phyloP scores from a whole-genome alignment of 2,797 vertebrate species.

The Lates japonicus region DNA sequence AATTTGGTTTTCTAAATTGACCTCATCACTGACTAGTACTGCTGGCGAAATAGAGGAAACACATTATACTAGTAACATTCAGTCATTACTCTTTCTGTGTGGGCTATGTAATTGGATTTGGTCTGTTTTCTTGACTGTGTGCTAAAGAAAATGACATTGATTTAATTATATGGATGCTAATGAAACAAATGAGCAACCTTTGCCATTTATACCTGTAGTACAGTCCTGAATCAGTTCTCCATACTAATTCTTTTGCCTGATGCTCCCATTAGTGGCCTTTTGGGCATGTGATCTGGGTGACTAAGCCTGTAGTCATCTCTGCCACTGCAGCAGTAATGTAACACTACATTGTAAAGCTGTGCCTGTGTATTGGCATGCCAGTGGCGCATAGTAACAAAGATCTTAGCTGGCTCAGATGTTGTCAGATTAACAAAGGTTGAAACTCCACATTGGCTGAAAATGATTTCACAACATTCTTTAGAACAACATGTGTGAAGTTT shows the following conservation, averaged over 20 bases:
- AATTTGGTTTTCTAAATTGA: constrained; percentile 4
- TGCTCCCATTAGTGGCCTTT: constrained; percentile 13
- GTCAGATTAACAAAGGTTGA: constrained; percentile 1
- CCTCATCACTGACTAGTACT: background rate
- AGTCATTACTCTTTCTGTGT: background rate
- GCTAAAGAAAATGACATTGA: background rate
- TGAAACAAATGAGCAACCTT: background rate
- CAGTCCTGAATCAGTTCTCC: background rate
- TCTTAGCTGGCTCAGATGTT: background rate
- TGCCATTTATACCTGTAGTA: background rate
- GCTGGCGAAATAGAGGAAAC: too few relatives aligned
- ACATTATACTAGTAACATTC: background rate
- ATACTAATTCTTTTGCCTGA: constrained; percentile 7
- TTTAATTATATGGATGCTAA: background rate
- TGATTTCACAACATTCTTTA: background rate
- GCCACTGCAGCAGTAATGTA: constrained; percentile 25
- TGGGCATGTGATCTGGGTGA: constrained; percentile 25
- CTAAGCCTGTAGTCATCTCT: constrained; percentile 39
- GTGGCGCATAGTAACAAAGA: background rate
- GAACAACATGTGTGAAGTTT: background rate
- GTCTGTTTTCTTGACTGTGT: too few relatives aligned
- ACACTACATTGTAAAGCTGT: constrained; percentile 11
- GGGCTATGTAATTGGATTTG: too few relatives aligned
- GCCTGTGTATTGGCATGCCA: constrained; percentile 25
- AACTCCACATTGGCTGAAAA: background rate